Conservation (phyloP, 2,113 vertebrate species). For the Pollimyrus isidori region DNA sequence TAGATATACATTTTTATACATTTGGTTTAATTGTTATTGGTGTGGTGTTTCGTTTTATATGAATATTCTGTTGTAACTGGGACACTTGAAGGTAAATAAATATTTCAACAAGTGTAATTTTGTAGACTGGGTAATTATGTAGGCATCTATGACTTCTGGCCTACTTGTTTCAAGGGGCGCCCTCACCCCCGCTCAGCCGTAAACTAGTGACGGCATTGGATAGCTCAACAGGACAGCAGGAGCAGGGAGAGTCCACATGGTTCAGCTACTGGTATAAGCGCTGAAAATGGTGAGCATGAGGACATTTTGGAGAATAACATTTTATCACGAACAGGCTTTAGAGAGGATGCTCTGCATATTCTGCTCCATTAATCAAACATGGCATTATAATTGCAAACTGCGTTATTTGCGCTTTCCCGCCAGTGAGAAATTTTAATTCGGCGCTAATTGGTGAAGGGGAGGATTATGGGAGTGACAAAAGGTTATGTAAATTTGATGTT, state of each 20-base stretch:
- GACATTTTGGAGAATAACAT: background rate
- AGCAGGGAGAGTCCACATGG: background rate
- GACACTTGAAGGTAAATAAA: slow-evolving; percentile 11
- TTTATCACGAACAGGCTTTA: background rate
- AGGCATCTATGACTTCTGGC: background rate
- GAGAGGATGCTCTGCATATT: background rate
- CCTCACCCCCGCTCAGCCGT: background rate
- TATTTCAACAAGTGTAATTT: background rate
- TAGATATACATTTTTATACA: background rate
- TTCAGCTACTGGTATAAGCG: background rate
- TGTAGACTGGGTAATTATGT: background rate
- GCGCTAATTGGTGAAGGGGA: background rate
- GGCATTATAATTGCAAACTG: background rate
- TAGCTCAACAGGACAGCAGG: background rate
- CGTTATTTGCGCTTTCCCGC: background rate
- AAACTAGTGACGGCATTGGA: background rate
- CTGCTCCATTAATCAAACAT: background rate
- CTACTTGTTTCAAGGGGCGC: background rate
- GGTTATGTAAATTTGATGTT: background rate
- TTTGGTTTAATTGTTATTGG: slow-evolving; percentile 8
- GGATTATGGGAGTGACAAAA: background rate
- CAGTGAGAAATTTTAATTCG: background rate
- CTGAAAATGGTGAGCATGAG: background rate
- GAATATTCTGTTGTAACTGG: background rate
- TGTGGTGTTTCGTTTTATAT: slow-evolving; percentile 12